Evolutionary conservation across 2,113 vertebrate species (phyloP), one percentile per base, ranked within the genome.

Genomic region (Anthoscopus minutus): DNA sequence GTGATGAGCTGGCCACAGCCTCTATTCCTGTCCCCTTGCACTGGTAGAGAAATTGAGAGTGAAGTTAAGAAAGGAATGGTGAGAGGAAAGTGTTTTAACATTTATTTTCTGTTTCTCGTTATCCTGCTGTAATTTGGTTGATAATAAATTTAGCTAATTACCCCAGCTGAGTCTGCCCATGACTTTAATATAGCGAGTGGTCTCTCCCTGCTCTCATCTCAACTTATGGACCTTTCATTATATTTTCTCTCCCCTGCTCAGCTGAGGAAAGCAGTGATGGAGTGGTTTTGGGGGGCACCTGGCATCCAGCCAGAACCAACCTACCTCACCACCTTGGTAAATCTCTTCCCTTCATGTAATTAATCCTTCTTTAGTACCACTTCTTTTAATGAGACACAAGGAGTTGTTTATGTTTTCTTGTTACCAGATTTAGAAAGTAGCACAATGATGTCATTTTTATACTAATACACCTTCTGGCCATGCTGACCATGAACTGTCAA

Each of bases 201-300:
- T 67, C 17, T 67, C n/a, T 69, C 8, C 27, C 27, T 69, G 38
- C 44, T 54, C 38, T 64, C 50, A 4, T 20, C 35, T 92, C 0
- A 0, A 37, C 22, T 31, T 10, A 4, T 1, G 3, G 24, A 22
- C 13, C 24, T 82, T 47, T 31, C 2, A 3, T 23, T 10, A 1
- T 11, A 12, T 42, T 62, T 72, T 53, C 15, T 28, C 5, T 69
- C 9, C 17, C 24, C 13, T 81, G 27, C 16, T 25, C 72, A 30
- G 8, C 15, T 60, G 35, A 50, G 56, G 17, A 76, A 30, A 27
- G 23, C 27, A 71, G 57, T 33, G 87, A 35, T 6, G 2, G 31
- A 56, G 22, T 4, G 27, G 54, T 40, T 76, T 77, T 20, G 21
- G 31, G 33, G 70, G 30, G 40, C 33, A 58, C 23, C 67, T 15